phyloP scores from a whole-genome alignment of 1,140 invertebrate species.

The Neocloeon triangulifer region DNA sequence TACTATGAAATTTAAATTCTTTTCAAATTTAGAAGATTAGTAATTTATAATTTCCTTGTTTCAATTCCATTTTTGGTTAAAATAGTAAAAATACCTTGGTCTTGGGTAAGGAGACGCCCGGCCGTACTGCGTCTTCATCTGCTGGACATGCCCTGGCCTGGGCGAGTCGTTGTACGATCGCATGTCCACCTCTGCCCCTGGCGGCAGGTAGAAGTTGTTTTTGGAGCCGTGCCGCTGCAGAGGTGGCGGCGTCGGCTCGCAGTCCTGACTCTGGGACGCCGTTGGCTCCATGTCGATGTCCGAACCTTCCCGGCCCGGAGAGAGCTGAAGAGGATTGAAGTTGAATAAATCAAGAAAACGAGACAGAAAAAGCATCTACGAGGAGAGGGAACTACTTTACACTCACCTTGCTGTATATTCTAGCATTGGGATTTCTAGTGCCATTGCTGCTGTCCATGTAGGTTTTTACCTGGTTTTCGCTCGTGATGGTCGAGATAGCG shows the following conservation, averaged over 20 bases:
- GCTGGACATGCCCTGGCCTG: slow-evolving; percentile 19
- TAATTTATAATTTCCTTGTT: too few relatives aligned
- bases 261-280: slow-evolving; percentile 75
- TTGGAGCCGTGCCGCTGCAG: slow-evolving; percentile 73
- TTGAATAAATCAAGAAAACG: background rate
- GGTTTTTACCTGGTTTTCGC: slow-evolving; percentile 73
- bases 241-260: slow-evolving; percentile 78
- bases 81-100: slow-evolving; percentile 23
- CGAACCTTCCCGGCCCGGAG: slow-evolving; percentile 46
- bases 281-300: slow-evolving; percentile 63
- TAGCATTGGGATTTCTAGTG: slow-evolving; percentile 52
- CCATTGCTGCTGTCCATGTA: slow-evolving; percentile 91
- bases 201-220: slow-evolving; percentile 73
- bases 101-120: slow-evolving; percentile 53
- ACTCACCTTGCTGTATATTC: slow-evolving; percentile 79
- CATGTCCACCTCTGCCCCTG: slow-evolving; percentile 19
- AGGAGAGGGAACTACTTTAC: slow-evolving; percentile 15
- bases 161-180: slow-evolving; percentile 24
- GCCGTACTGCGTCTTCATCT: slow-evolving; percentile 29
- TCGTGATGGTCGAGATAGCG: slow-evolving; percentile 17
- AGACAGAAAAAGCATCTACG: background rate
- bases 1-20: too few relatives aligned
- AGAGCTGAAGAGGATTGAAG: slow-evolving; percentile 28
- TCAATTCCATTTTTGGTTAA: too few relatives aligned
- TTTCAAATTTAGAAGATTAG: too few relatives aligned